These are phyloP conservation scores for Scolopax bukidnonensis DNA, from an alignment of 2,797 vertebrate species.

Conservation along the genomic window DNA sequence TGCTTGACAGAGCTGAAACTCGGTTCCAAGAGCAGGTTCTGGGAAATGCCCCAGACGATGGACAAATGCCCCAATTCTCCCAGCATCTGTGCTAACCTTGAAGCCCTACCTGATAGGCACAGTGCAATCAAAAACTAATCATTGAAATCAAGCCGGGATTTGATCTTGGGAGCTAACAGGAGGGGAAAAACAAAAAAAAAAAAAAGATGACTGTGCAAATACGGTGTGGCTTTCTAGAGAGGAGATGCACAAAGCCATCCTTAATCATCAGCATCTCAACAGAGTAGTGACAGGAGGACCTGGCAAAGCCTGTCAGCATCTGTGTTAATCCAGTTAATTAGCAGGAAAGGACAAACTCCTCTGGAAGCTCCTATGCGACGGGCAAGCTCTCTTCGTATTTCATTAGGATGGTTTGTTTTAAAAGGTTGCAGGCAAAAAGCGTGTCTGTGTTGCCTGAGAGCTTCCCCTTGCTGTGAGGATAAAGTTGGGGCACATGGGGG, in stretches of 20 bases:
- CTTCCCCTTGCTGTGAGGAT: background rate
- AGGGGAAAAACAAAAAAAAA: background rate
- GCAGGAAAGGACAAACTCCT: slow-evolving; percentile 40
- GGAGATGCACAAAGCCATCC: background rate
- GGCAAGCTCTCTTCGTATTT: background rate
- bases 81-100: slow-evolving; percentile 32
- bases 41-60: background rate
- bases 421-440: slow-evolving; percentile 55
- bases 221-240: background rate
- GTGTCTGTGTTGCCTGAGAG: background rate
- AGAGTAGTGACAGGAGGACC: background rate
- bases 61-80: slow-evolving; percentile 24
- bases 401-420: background rate
- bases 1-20: background rate
- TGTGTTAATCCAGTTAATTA: slow-evolving; percentile 65
- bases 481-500: background rate
- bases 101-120: slow-evolving; percentile 22
- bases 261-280: slow-evolving; percentile 33
- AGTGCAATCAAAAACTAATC: slow-evolving; percentile 63
- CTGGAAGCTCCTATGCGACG: background rate
- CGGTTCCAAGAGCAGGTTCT: background rate
- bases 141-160: slow-evolving; percentile 52
- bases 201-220: slow-evolving; percentile 47
- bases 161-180: background rate
- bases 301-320: slow-evolving; percentile 31